Conservation (phyloP, 2,888 invertebrate species). For the Cremastinae sp. region DNA sequence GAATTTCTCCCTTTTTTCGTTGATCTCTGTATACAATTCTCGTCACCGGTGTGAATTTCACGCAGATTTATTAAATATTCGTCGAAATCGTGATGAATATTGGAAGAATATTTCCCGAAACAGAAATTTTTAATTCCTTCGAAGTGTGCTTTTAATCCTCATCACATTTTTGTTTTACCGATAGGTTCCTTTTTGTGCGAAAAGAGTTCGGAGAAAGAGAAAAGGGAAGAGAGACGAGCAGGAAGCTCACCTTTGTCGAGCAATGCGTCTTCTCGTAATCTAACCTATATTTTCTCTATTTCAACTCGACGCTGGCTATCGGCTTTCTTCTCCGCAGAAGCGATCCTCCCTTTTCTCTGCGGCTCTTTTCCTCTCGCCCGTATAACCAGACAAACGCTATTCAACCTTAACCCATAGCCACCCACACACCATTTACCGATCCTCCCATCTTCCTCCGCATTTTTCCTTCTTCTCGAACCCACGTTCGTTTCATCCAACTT, state of each 20-base stretch:
- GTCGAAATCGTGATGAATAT: too few relatives aligned
- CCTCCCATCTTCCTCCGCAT: constrained; percentile 16
- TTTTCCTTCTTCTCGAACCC: not conserved
- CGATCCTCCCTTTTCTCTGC: constrained; percentile 21
- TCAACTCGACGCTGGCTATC: constrained; percentile 63
- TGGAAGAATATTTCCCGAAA: too few relatives aligned
- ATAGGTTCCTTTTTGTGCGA: too few relatives aligned
- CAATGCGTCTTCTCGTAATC: constrained; percentile 72
- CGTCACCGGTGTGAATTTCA: not conserved
- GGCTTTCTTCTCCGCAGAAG: constrained; percentile 36
- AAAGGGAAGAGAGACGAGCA: constrained; percentile 27
- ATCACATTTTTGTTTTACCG: too few relatives aligned
- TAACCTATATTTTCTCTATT: constrained; percentile 71
- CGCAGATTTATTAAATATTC: not conserved
- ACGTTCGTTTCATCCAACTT: not conserved
- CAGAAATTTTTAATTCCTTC: too few relatives aligned
- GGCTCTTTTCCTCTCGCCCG: constrained; percentile 43
- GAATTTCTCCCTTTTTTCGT: not conserved
- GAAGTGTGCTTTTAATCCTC: too few relatives aligned
- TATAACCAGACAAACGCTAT: constrained; percentile 23
- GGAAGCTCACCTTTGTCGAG: constrained; percentile 60
- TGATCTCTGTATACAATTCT: not conserved
- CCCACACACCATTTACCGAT: constrained; percentile 43
- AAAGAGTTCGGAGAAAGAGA: too few relatives aligned
- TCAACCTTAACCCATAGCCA: constrained; percentile 18